These are phyloP conservation scores for Brenthis hecate DNA, from an alignment of 2,888 invertebrate species.

Conservation along the genomic window DNA sequence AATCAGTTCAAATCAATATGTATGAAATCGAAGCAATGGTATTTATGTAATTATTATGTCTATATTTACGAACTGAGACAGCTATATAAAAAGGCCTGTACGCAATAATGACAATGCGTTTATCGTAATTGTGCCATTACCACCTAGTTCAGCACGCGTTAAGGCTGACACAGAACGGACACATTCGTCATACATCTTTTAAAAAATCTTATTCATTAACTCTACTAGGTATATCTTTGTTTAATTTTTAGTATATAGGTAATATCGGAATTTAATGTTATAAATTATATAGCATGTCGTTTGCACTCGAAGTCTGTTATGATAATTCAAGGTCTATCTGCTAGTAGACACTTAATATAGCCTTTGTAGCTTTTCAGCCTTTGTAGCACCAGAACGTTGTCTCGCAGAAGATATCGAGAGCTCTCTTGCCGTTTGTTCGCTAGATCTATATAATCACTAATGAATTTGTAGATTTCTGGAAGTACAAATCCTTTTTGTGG, in stretches of 20 bases:
- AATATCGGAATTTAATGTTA: background rate
- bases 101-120: constrained; percentile 47
- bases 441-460: no score
- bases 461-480: no score
- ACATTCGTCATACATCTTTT: background rate
- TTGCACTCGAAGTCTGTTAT: no score
- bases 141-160: constrained; percentile 31
- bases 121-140: constrained; percentile 44
- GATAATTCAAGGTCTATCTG: no score
- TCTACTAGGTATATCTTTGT: background rate
- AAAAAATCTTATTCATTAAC: background rate
- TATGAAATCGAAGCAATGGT: constrained; percentile 38
- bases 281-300: no score
- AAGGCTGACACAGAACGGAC: constrained; percentile 23
- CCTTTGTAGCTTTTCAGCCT: no score
- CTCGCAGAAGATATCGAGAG: no score
- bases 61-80: constrained; percentile 40
- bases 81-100: constrained; percentile 44
- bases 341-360: no score
- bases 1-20: constrained; percentile 43
- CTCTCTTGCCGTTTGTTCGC: no score
- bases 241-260: background rate
- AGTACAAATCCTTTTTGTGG: no score
- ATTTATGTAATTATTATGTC: constrained; percentile 46
- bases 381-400: no score